Percentiles rank a stretch among this genome's conserved stretches.
These are phyloP conservation scores for Drosophila multiciliata DNA, from an alignment of 2,888 invertebrate genomes.

Conservation along the genomic window DNA sequence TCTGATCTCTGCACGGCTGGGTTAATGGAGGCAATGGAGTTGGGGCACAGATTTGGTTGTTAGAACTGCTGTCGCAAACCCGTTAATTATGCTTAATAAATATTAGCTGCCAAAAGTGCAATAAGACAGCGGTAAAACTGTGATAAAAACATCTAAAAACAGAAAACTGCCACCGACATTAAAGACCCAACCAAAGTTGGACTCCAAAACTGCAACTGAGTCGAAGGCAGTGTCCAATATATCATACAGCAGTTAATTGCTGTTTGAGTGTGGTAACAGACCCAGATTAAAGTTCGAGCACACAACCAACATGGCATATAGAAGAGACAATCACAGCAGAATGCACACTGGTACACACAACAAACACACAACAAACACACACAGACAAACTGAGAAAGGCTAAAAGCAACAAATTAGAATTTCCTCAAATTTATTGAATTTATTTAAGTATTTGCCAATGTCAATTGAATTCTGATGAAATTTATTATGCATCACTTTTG, in stretches of 20 bases:
- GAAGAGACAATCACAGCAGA: constrained; percentile 32
- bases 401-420: neutral
- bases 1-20: constrained; percentile 29
- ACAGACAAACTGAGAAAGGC: neutral
- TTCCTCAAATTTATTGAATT: neutral
- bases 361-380: neutral
- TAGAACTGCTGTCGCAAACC: constrained; percentile 39
- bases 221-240: constrained; percentile 39
- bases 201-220: neutral
- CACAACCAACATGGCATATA: constrained; percentile 23
- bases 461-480: neutral
- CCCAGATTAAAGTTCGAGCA: constrained; percentile 28
- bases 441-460: neutral
- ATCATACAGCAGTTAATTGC: constrained; percentile 65
- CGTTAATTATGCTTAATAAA: constrained; percentile 73
- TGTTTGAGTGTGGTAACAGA: constrained; percentile 34
- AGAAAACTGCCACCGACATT: constrained; percentile 19
- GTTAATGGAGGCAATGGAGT: constrained; percentile 24
- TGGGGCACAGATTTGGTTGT: constrained; percentile 9
- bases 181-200: neutral
- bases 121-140: constrained; percentile 55
- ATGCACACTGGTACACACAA: constrained; percentile 31
- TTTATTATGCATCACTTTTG: neutral
- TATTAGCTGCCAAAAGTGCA: constrained; percentile 77
- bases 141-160: constrained; percentile 45